phyloP scores from a whole-genome alignment of 2,888 invertebrate genomes.

The Achlya flavicornis region DNA sequence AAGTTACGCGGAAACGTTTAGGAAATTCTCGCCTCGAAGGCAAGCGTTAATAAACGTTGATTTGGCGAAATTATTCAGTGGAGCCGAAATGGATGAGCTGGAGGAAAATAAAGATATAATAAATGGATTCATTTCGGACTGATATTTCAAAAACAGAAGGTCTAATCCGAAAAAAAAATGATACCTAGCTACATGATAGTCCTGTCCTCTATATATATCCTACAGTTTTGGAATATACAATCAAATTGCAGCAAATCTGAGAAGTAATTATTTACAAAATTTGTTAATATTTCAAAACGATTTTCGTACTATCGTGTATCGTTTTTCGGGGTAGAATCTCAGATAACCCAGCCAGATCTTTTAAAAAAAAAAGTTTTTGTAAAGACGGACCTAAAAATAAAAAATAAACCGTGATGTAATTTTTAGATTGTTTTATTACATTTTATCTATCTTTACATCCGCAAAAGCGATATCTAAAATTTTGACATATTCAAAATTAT shows the following conservation, averaged over 20 bases:
- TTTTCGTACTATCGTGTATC: too few relatives aligned
- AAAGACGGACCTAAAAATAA: neutral
- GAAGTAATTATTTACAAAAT: too few relatives aligned
- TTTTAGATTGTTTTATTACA: neutral
- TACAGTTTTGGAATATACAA: too few relatives aligned
- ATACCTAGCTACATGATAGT: too few relatives aligned
- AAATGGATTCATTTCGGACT: neutral
- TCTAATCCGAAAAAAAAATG: neutral
- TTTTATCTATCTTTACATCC: neutral
- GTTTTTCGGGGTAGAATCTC: too few relatives aligned
- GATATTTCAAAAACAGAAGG: too few relatives aligned
- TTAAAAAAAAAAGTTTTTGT: too few relatives aligned
- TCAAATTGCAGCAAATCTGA: too few relatives aligned
- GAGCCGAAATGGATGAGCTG: neutral
- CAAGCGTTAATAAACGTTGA: neutral
- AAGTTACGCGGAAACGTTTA: constrained; percentile 14
- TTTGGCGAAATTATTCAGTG: neutral
- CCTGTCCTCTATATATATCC: too few relatives aligned
- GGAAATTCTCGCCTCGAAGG: neutral
- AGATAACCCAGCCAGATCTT: too few relatives aligned
- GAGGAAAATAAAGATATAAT: neutral
- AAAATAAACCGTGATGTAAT: neutral
- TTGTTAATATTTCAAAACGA: too few relatives aligned
- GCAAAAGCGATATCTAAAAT: neutral
- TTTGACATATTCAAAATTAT: neutral